phyloP scores from a whole-genome alignment of 2,888 invertebrate species.

The Drosophila algonquin region DNA sequence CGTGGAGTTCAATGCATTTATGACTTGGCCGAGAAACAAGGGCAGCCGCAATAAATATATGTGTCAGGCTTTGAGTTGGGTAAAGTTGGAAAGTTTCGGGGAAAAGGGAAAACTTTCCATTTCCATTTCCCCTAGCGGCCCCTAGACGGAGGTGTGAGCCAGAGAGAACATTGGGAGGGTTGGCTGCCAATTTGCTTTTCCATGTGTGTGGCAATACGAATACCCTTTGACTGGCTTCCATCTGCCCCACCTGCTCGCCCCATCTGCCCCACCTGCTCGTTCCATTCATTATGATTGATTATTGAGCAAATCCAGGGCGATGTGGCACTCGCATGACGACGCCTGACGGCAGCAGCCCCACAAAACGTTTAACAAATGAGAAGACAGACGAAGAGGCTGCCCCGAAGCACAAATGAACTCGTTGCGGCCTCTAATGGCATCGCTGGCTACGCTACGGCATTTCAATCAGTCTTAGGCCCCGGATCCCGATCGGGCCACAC shows the following conservation, averaged over 20 bases:
- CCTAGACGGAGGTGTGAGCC: not conserved
- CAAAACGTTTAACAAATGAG: slow-evolving; percentile 71
- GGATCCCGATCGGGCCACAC: slow-evolving; percentile 41
- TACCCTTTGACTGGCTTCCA: slow-evolving; percentile 6
- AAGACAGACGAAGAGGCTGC: slow-evolving; percentile 18
- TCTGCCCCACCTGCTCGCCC: no score
- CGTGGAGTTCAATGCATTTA: slow-evolving; percentile 47
- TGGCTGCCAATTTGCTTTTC: slow-evolving; percentile 24
- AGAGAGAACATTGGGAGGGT: slow-evolving; percentile 34
- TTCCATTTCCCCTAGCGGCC: slow-evolving; percentile 9
- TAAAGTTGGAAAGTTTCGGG: slow-evolving; percentile 25
- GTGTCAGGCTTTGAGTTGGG: slow-evolving; percentile 32
- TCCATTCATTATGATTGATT: slow-evolving; percentile 73
- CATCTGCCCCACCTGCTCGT: slow-evolving; percentile 10
- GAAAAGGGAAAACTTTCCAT: slow-evolving; percentile 33
- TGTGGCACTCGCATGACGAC: slow-evolving; percentile 32
- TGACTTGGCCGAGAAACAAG: slow-evolving; percentile 30
- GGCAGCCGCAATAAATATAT: slow-evolving; percentile 29
- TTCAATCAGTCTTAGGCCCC: slow-evolving; percentile 59
- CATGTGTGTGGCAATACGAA: slow-evolving; percentile 7
- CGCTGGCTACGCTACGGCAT: slow-evolving; percentile 42
- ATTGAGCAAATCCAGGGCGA: slow-evolving; percentile 49
- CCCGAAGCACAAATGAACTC: slow-evolving; percentile 61
- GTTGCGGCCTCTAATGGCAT: slow-evolving; percentile 6
- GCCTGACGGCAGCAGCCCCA: slow-evolving; percentile 27